Evolutionary conservation across 2,797 vertebrate genomes (phyloP).

Genomic region (Malacoraja senta): DNA sequence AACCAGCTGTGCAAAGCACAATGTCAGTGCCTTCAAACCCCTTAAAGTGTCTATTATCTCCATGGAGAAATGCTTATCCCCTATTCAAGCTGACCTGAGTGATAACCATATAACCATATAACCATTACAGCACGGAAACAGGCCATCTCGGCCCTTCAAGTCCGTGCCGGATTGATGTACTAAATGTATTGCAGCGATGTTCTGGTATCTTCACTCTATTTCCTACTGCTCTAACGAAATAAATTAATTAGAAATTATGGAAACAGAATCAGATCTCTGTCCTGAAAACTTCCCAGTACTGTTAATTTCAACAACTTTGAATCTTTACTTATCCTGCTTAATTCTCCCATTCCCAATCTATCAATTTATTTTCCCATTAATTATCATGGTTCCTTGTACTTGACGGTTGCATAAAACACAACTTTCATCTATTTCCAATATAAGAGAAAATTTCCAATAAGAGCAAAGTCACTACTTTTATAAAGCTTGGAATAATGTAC

Average conservation of each 20-base stretch:
- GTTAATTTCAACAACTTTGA: not conserved
- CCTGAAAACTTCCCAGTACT: not conserved
- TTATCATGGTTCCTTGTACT: not conserved
- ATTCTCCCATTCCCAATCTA: not conserved
- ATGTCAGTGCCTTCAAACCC: not conserved
- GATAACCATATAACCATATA: too few species aligned
- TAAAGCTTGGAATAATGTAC: too few species aligned
- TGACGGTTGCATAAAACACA: not conserved
- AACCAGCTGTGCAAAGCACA: not conserved
- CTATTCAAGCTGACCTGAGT: not conserved
- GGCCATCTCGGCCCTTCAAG: too few species aligned
- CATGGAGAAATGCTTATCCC: not conserved
- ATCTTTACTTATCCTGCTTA: not conserved
- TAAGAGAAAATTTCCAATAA: not conserved
- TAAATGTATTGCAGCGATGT: not conserved
- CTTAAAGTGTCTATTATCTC: not conserved
- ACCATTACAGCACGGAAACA: too few species aligned
- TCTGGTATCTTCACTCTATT: not conserved
- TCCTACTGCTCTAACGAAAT: not conserved
- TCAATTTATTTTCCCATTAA: not conserved
- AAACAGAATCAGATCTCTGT: not conserved
- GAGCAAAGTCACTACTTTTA: too few species aligned
- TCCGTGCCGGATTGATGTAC: too few species aligned
- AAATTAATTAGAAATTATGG: not conserved
- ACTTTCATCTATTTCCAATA: not conserved